Percentiles rank a stretch among this genome's conserved stretches.
These are phyloP conservation scores for Drosophila sucinea DNA, from an alignment of 1,140 invertebrate species.

Conservation along the genomic window DNA sequence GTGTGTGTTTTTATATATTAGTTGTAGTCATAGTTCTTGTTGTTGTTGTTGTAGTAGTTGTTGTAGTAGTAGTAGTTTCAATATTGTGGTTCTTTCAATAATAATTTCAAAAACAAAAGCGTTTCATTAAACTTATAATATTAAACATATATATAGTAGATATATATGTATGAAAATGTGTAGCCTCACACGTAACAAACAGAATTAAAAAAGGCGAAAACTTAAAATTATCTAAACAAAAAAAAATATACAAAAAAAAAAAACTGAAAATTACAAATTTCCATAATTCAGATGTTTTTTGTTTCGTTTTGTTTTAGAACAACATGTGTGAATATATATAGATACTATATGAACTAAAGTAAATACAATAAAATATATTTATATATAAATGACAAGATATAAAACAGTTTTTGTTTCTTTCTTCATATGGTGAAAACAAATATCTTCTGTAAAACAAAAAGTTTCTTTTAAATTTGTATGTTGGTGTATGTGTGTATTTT, in stretches of 20 bases:
- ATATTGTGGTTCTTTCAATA: constrained; percentile 9
- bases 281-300: constrained; percentile 22
- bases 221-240: constrained; percentile 27
- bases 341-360: constrained; percentile 25
- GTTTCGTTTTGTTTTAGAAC: constrained; percentile 23
- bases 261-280: constrained; percentile 32
- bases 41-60: constrained; percentile 19
- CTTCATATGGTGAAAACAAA: constrained; percentile 21
- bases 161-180: constrained; percentile 24
- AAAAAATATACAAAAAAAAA: constrained; percentile 39
- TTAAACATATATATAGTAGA: constrained; percentile 22
- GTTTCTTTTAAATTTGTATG: constrained; percentile 46
- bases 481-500: constrained; percentile 17
- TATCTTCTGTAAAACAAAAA: constrained; percentile 31
- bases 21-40: constrained; percentile 13
- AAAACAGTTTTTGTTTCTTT: constrained; percentile 41
- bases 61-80: constrained; percentile 6
- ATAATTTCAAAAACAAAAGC: constrained; percentile 17
- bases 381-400: constrained; percentile 54
- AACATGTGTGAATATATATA: constrained; percentile 26
- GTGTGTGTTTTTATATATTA: constrained; percentile 27
- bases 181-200: constrained; percentile 58
- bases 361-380: constrained; percentile 24
- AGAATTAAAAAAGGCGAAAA: constrained; percentile 27
- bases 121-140: constrained; percentile 22